Evolutionary conservation across 2,797 vertebrate genomes (phyloP).

Genomic region (Oreonectes daqikongensis): DNA sequence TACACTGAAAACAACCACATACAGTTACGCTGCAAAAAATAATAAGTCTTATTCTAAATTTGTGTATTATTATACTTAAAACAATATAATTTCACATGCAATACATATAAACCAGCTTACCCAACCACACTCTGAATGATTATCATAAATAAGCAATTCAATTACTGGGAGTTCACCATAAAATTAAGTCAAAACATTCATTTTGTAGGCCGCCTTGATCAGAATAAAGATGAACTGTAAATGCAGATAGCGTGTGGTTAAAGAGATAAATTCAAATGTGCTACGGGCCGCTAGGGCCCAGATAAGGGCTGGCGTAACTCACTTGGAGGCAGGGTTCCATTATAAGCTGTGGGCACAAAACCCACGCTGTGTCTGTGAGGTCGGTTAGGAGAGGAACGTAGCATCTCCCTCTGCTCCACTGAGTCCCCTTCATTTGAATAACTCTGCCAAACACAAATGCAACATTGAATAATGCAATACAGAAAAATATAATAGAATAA

Average conservation of each 20-base stretch:
- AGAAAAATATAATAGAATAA: no score
- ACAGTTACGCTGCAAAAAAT: neutral
- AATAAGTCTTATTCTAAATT: no score
- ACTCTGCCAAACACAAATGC: conserved; percentile 74
- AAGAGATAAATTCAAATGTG: conserved; percentile 7
- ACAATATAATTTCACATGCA: no score
- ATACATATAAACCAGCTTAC: neutral
- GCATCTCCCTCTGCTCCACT: conserved; percentile 86
- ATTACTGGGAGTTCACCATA: conserved; percentile 9
- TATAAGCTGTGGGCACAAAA: conserved; percentile 81
- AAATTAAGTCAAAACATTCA: conserved; percentile 32
- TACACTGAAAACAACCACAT: no score
- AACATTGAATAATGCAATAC: neutral
- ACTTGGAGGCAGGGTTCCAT: conserved; percentile 85
- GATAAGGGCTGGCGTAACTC: conserved; percentile 62
- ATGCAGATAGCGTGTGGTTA: neutral
- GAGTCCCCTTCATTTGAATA: conserved; percentile 85
- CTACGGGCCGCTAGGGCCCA: neutral
- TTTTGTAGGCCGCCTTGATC: conserved; percentile 12
- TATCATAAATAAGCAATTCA: conserved; percentile 42
- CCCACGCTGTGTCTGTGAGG: conserved; percentile 86
- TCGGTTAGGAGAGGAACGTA: conserved; percentile 86
- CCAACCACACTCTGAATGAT: conserved; percentile 16
- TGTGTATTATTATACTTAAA: no score
- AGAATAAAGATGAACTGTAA: conserved; percentile 32